Conservation (phyloP, 2,113 vertebrate genomes). For the Natator depressus region DNA sequence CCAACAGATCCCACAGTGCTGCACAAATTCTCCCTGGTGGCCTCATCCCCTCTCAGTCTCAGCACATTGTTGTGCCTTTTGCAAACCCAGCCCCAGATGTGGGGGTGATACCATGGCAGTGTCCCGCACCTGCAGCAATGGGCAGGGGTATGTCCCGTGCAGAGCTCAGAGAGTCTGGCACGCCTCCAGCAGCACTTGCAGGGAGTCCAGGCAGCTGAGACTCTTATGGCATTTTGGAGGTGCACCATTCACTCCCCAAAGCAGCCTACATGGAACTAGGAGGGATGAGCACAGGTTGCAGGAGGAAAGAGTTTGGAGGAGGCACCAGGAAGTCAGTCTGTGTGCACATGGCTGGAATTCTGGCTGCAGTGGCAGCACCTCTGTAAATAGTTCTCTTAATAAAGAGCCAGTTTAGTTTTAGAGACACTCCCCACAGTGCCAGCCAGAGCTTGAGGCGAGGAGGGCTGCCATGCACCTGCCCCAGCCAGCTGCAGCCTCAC, state of each 20-base stretch:
- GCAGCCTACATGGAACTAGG: not conserved
- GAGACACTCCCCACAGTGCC: not conserved
- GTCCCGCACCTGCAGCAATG: not conserved
- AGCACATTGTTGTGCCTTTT: not conserved
- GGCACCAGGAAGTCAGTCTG: not conserved
- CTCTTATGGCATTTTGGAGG: not conserved
- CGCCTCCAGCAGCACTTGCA: not conserved
- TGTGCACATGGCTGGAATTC: not conserved
- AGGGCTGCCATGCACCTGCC: not conserved
- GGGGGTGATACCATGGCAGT: not conserved
- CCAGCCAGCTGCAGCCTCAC: not conserved
- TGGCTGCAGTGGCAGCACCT: fast-evolving
- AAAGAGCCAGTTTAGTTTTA: not conserved
- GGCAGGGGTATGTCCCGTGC: not conserved
- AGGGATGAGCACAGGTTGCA: not conserved
- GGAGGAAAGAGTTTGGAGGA: not conserved
- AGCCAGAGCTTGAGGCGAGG: not conserved
- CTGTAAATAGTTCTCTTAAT: not conserved
- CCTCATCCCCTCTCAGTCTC: not conserved
- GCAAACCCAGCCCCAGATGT: not conserved
- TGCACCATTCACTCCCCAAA: not conserved
- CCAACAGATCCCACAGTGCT: not conserved
- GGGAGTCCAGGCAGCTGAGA: not conserved
- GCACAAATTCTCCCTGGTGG: not conserved
- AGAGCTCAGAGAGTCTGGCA: not conserved